Percentiles rank a stretch among this genome's conserved stretches.
phyloP scores from a whole-genome alignment of 2,797 vertebrate species.

The Clamator glandarius region DNA sequence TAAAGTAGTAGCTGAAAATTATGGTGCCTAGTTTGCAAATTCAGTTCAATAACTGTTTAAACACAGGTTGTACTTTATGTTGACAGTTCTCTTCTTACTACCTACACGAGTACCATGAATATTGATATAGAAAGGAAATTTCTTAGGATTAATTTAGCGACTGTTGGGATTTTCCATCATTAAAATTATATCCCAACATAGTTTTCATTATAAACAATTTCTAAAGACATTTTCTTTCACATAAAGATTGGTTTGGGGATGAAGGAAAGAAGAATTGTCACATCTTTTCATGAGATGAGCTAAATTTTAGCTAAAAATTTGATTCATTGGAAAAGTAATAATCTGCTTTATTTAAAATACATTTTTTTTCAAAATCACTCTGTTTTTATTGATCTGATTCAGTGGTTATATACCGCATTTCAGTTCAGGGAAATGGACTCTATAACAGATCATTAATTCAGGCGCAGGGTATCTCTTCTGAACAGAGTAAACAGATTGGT shows the following conservation, averaged over 20 bases:
- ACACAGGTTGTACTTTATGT: not conserved
- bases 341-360: constrained; percentile 21
- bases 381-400: constrained; percentile 23
- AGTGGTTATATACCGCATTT: not conserved
- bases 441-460: not conserved
- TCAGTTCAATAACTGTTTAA: not conserved
- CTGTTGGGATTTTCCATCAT: not conserved
- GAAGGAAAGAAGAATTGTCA: not conserved
- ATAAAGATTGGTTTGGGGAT: not conserved
- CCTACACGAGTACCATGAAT: not conserved
- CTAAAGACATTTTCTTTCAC: not conserved
- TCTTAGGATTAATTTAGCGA: not conserved
- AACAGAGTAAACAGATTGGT: not conserved
- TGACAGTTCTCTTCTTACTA: not conserved
- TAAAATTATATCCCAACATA: not conserved
- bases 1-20: not conserved
- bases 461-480: not conserved
- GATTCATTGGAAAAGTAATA: constrained; percentile 23
- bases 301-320: not conserved
- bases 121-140: not conserved
- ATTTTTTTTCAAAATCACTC: constrained; percentile 14
- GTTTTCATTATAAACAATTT: not conserved
- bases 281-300: too few relatives aligned
- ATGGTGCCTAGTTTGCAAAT: not conserved
- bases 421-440: not conserved